phyloP scores from a whole-genome alignment of 2,113 vertebrate genomes.

The Tragelaphus buxtoni region DNA sequence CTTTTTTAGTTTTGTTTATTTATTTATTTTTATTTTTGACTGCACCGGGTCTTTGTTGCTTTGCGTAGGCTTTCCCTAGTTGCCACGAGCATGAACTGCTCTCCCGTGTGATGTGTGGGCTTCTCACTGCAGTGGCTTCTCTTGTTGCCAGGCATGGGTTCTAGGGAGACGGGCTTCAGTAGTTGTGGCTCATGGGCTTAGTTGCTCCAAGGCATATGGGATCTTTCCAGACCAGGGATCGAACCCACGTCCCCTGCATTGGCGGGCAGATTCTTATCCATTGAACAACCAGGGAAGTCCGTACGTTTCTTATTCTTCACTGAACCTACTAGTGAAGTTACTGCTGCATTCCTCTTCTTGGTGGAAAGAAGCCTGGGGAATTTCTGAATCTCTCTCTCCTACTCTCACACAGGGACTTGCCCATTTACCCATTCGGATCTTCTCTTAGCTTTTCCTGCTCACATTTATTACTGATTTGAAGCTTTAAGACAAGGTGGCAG shows the following conservation, averaged over 20 bases:
- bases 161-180: accelerated
- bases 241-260: neutral
- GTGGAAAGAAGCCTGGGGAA: neutral
- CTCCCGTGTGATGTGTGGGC: accelerated
- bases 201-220: too few species aligned
- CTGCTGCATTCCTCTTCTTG: neutral
- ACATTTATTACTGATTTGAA: neutral
- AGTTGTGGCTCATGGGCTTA: neutral
- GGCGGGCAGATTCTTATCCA: neutral
- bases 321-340: neutral
- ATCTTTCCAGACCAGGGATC: neutral
- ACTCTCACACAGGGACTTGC: neutral
- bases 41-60: neutral
- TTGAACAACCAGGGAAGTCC: neutral
- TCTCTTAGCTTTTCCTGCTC: neutral
- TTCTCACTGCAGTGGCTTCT: neutral
- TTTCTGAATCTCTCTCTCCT: neutral
- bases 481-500: neutral
- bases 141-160: neutral
- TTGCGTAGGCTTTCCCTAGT: neutral
- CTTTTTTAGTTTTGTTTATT: neutral
- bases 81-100: neutral
- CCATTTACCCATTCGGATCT: neutral
- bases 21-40: neutral
- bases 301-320: neutral